Evolutionary conservation across 2,888 invertebrate species (phyloP).

Genomic region (Neoscelio sp.): DNA sequence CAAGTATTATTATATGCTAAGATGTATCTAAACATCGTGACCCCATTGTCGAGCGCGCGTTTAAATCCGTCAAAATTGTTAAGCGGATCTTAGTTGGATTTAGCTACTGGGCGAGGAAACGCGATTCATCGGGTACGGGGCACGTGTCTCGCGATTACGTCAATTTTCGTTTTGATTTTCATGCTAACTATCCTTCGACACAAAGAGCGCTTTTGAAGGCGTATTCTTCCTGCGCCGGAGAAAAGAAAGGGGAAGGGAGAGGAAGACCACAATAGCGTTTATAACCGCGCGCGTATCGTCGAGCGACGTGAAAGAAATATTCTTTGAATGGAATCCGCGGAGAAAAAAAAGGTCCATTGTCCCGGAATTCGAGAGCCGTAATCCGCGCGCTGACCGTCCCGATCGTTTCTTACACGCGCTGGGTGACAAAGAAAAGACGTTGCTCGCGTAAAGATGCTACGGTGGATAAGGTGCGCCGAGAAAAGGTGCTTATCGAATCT

Average conservation of each 20-base stretch:
- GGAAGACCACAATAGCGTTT: constrained; percentile 41
- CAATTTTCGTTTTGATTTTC: constrained; percentile 51
- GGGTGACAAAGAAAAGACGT: constrained; percentile 55
- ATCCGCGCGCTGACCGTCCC: constrained; percentile 56
- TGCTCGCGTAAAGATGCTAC: constrained; percentile 42
- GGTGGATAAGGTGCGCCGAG: constrained; percentile 44
- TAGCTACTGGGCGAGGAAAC: too few relatives aligned
- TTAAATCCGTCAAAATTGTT: constrained; percentile 9
- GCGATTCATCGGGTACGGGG: background rate
- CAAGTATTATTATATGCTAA: too few relatives aligned
- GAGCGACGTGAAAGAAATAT: constrained; percentile 54
- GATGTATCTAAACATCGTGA: too few relatives aligned
- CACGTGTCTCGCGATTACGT: constrained; percentile 45
- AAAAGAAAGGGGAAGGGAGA: constrained; percentile 8
- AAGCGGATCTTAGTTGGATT: background rate
- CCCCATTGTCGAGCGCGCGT: too few relatives aligned
- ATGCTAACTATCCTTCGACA: constrained; percentile 34
- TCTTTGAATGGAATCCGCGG: constrained; percentile 47
- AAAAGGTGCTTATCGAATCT: constrained; percentile 55
- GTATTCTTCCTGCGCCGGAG: constrained; percentile 14
- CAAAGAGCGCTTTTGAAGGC: constrained; percentile 13
- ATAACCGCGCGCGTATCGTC: constrained; percentile 25
- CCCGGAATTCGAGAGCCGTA: constrained; percentile 47
- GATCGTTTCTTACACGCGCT: constrained; percentile 42
- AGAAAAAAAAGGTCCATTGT: constrained; percentile 45